Evolutionary conservation across 2,888 invertebrate species (phyloP).

Genomic region (Pachymerium ferrugineum): DNA sequence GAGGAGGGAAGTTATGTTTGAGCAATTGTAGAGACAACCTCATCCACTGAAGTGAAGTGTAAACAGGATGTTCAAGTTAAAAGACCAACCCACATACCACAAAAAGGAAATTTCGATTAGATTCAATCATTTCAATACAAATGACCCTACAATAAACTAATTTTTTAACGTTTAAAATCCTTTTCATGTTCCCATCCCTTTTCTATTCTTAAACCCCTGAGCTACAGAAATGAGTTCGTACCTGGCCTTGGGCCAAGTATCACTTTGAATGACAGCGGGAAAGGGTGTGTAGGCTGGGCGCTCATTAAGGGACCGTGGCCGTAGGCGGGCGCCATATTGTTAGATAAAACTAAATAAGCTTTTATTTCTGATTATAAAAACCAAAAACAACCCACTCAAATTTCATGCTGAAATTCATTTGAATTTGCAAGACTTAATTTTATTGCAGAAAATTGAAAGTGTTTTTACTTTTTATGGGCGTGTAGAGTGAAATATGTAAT

Average conservation of each 20-base stretch:
- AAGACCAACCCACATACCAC: too few relatives aligned
- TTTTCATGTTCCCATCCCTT: neutral
- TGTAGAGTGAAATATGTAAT: too few relatives aligned
- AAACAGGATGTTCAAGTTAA: neutral
- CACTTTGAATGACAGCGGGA: conserved; percentile 1
- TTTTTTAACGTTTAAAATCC: too few relatives aligned
- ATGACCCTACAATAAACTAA: too few relatives aligned
- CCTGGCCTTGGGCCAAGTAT: conserved; percentile 16
- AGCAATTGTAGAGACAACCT: neutral
- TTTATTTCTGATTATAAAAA: neutral
- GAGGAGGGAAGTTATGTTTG: neutral
- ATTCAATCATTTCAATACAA: neutral
- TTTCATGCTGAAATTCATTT: too few relatives aligned
- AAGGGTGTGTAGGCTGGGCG: neutral
- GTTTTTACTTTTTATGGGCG: too few relatives aligned
- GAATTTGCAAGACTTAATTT: too few relatives aligned
- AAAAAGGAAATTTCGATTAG: neutral
- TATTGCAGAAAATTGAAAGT: too few relatives aligned
- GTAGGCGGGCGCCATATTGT: neutral
- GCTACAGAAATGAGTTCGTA: neutral
- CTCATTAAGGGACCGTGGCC: neutral
- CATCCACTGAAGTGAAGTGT: neutral
- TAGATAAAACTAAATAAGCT: neutral
- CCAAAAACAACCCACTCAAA: neutral
- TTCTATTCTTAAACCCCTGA: neutral